These are phyloP conservation scores for Caenorhabditis elegans DNA, from an alignment of 1,140 invertebrate species.

Conservation along the genomic window WBcel235 BX284605.5:5656001-5656500, in stretches of 20 bases:
- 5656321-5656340: conserved; percentile 63
- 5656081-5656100: conserved; percentile 73
- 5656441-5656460: conserved; percentile 39
- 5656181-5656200: conserved; percentile 94
- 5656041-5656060: conserved; percentile 92
- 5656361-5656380: conserved; percentile 68
- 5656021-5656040: conserved; percentile 78
- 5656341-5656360: conserved; percentile 67
- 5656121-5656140: conserved; percentile 75
- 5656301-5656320: conserved; percentile 72
- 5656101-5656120: conserved; percentile 76
- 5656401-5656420: background rate
- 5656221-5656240: conserved; percentile 69
- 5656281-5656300: conserved; percentile 68
- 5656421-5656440: conserved; percentile 46
- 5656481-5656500: conserved; percentile 42
- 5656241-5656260: conserved; percentile 66
- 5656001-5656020: conserved; percentile 77
- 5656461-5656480: background rate
- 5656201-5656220: conserved; percentile 51
- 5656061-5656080: conserved; percentile 85
- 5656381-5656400: background rate
- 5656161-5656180: conserved; percentile 84
- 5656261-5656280: conserved; percentile 68
- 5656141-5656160: conserved; percentile 64